Evolutionary conservation across 1,140 invertebrate species (phyloP).

Genomic region (Drosophila takahashii): DNA sequence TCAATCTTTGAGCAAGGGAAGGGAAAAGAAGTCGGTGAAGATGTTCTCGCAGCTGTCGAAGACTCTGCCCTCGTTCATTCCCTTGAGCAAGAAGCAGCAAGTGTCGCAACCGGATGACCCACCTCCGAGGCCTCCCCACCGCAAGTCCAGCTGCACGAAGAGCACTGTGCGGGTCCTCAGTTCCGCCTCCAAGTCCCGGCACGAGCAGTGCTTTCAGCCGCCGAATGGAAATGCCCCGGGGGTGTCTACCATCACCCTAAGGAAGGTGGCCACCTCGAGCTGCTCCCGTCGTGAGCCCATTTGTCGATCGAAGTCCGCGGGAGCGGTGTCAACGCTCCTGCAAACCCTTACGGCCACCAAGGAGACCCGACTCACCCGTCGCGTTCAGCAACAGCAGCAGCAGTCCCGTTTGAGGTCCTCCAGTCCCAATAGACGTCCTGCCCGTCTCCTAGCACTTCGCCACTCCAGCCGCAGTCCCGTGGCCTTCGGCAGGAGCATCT

Average conservation of each 20-base stretch:
- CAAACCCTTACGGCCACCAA: constrained; percentile 59
- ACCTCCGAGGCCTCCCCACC: constrained; percentile 68
- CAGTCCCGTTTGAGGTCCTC: constrained; percentile 62
- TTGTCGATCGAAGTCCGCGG: constrained; percentile 75
- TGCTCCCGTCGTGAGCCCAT: constrained; percentile 57
- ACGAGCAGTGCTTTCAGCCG: constrained; percentile 87
- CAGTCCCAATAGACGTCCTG: constrained; percentile 62
- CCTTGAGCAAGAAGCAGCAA: constrained; percentile 69
- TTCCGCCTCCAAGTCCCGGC: constrained; percentile 76
- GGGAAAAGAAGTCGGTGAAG: constrained; percentile 34
- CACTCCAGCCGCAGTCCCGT: constrained; percentile 82
- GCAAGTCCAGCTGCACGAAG: constrained; percentile 90
- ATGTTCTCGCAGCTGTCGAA: constrained; percentile 85
- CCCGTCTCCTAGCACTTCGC: constrained; percentile 57
- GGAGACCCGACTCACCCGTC: constrained; percentile 56
- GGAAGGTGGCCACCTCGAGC: constrained; percentile 57
- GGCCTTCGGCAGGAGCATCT: constrained; percentile 81
- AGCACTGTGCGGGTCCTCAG: constrained; percentile 75
- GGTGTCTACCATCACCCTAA: constrained; percentile 61
- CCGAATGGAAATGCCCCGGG: constrained; percentile 42
- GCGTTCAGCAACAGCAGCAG: constrained; percentile 65
- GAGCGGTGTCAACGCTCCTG: constrained; percentile 69
- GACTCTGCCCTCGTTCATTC: constrained; percentile 85
- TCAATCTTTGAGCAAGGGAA: background rate
- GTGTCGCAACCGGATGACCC: constrained; percentile 45